Conservation (phyloP, 2,797 vertebrate genomes). For the Arrhamphus sclerolepis region DNA sequence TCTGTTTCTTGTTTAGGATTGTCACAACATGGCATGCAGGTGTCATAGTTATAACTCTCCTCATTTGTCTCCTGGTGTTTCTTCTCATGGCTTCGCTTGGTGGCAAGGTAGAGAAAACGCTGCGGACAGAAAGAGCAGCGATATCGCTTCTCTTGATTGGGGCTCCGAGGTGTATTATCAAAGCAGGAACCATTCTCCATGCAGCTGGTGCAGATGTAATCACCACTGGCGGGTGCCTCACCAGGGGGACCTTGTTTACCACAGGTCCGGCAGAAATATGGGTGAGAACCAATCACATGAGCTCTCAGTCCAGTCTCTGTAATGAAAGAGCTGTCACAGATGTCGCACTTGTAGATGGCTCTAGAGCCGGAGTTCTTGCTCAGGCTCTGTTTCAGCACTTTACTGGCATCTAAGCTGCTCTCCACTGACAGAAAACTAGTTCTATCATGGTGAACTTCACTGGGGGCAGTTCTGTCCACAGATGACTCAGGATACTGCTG, state of each 20-base stretch:
- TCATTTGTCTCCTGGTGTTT: constrained; percentile 87
- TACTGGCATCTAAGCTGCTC: constrained; percentile 62
- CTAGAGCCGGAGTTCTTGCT: constrained; percentile 81
- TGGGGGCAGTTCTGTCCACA: constrained; percentile 42
- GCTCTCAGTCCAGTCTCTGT: constrained; percentile 91
- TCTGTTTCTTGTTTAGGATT: constrained; percentile 87
- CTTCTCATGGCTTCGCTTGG: constrained; percentile 96
- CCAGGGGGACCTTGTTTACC: constrained; percentile 91
- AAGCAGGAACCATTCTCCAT: constrained; percentile 94
- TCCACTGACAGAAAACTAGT: constrained; percentile 61
- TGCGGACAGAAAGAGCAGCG: constrained; percentile 96
- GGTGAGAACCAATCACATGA: constrained; percentile 90
- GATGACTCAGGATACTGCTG: constrained; percentile 57
- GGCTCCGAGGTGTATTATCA: constrained; percentile 87
- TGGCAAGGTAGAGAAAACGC: constrained; percentile 95
- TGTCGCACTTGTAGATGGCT: constrained; percentile 86
- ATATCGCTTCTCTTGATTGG: constrained; percentile 93
- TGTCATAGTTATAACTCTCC: constrained; percentile 85
- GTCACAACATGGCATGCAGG: constrained; percentile 86
- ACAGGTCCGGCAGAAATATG: constrained; percentile 92
- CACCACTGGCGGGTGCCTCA: constrained; percentile 86
- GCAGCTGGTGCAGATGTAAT: constrained; percentile 92
- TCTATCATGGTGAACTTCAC: constrained; percentile 58
- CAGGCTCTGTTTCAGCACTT: constrained; percentile 74
- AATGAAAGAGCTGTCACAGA: constrained; percentile 92